phyloP scores from a whole-genome alignment of 2,888 invertebrate species.

The Cataglyphis albicans region DNA sequence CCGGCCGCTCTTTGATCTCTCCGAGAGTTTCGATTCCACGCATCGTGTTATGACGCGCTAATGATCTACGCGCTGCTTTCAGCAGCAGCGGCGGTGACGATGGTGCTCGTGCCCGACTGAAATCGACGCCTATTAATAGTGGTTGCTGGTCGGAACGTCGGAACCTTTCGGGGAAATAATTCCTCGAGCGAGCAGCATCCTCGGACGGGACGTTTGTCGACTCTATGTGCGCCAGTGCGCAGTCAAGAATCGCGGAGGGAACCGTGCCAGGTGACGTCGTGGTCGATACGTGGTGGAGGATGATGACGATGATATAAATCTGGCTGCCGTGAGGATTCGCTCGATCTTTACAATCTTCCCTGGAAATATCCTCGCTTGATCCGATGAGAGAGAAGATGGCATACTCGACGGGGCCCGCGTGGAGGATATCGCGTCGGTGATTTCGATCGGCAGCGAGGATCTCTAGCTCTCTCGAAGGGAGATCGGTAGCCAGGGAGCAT shows the following conservation, averaged over 20 bases:
- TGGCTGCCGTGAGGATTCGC: not conserved
- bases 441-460: constrained; percentile 44
- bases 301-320: constrained; percentile 30
- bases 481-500: constrained; percentile 11
- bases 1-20: not conserved
- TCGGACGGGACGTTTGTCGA: not conserved
- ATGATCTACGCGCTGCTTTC: constrained; percentile 37
- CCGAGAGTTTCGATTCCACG: not conserved
- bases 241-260: not conserved
- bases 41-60: constrained; percentile 30
- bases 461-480: constrained; percentile 3
- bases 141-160: constrained; percentile 17
- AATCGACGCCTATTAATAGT: not conserved
- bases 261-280: constrained; percentile 32
- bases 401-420: constrained; percentile 11
- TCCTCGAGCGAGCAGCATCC: constrained; percentile 1
- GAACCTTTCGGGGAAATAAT: constrained; percentile 1
- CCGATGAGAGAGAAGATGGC: constrained; percentile 40
- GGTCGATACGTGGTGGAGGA: constrained; percentile 25
- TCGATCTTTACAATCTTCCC: not conserved
- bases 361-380: not conserved
- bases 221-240: constrained; percentile 45
- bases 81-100: not conserved
- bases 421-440: constrained; percentile 38
- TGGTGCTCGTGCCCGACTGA: constrained; percentile 18